phyloP scores from a whole-genome alignment of 2,113 vertebrate species.

The Platycercus adscitus region DNA sequence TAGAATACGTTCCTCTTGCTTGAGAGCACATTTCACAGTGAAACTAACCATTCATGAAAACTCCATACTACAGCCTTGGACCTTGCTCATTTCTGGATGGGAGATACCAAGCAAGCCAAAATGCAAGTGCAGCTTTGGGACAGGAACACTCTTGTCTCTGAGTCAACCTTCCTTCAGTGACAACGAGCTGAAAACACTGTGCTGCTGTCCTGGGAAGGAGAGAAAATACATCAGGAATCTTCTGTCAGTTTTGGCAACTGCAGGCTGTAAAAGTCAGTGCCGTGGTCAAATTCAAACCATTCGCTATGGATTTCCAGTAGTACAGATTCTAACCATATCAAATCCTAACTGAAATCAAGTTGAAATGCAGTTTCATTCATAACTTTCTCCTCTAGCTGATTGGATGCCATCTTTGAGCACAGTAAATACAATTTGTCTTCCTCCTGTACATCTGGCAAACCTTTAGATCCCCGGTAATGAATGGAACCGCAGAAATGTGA shows the following conservation, averaged over 20 bases:
- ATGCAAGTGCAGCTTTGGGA: fast-evolving
- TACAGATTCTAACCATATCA: neutral
- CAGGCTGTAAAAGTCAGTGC: neutral
- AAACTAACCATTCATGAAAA: neutral
- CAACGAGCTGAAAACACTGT: neutral
- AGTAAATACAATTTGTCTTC: neutral
- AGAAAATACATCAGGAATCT: neutral
- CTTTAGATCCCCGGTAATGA: neutral
- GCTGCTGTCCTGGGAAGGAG: neutral
- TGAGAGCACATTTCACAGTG: neutral
- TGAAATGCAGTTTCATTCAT: neutral
- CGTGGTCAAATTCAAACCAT: neutral
- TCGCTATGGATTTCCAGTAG: neutral
- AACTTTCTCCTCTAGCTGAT: neutral
- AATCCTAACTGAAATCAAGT: neutral
- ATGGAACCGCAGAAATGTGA: neutral
- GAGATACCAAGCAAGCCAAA: neutral
- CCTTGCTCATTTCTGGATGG: neutral
- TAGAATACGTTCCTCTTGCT: neutral
- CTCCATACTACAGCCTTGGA: neutral
- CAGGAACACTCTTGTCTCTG: fast-evolving
- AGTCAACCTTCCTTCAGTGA: neutral
- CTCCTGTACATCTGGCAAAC: neutral
- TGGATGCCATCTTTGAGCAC: neutral
- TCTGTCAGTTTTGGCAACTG: neutral